Base-by-base conservation (phyloP, 2,797 vertebrate genomes). In the Darevskia mixta region DNA sequence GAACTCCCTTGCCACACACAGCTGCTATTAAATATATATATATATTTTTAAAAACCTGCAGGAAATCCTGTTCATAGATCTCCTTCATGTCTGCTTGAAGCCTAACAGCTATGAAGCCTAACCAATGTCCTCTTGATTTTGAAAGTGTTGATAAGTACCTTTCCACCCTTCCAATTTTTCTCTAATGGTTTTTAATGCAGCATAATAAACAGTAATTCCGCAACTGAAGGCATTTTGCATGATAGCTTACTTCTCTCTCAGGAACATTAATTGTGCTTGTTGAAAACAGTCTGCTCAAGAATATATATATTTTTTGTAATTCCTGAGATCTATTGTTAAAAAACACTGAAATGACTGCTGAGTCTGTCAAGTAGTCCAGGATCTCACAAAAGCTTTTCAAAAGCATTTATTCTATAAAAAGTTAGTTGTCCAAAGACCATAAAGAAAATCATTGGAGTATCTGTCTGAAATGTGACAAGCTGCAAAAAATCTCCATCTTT, bases 381-480 rank as follows among this genome's bases (percentile, higher is more conserved):
- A 7, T 90, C 88, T 79, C 85, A 41, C 58, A 82, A 95, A 92
- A 77, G 1, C 8, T 80, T 67, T 93, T 94, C 45, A 85, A 66
- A 76, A 75, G 45, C 41, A 38, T 87, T 82, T 82, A 45, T 83
- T 79, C 87, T 38, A 3, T 1, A 29, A 85, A 92, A 87, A 89
- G 69, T 82, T 86, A 27, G n/a, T 11, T 93, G 83, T 77, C 90
- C 38, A 88, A 94, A 86, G 89, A 92, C 80, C 85, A 86, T 80
- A 92, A 84, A 89, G 86, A 88, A 76, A 89, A 93, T 27, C 35
- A 91, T 90, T 90, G 15, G 66, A 93, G 94, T 90, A 86, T 29
- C 83, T 87, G 88, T 92, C 86, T 67, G 71, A 88, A 90, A 89
- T 17, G 69, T 41, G 82, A 87, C 90, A 92, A 67, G 3, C 93